Percentiles rank a stretch among this genome's conserved stretches.
phyloP scores from a whole-genome alignment of 2,797 vertebrate species.

The Tympanoctomys barrerae region DNA sequence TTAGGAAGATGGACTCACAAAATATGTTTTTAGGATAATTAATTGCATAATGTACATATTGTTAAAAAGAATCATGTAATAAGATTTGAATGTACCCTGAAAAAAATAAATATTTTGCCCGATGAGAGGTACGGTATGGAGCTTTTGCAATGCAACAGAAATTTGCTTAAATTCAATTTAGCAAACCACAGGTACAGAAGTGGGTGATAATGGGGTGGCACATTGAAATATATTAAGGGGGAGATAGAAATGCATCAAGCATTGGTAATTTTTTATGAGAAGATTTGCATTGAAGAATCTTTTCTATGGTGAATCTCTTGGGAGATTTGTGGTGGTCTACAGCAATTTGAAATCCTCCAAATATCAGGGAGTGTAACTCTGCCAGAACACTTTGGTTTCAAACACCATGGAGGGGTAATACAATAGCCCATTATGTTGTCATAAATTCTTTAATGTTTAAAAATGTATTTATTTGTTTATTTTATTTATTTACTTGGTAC shows the following conservation, averaged over 20 bases:
- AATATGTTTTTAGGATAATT: background rate
- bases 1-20: background rate
- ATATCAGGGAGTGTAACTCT: background rate
- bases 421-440: background rate
- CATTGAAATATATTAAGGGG: background rate
- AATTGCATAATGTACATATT: background rate
- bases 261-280: background rate
- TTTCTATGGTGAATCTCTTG: background rate
- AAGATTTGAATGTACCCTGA: background rate
- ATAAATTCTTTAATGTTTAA: background rate
- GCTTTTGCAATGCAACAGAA: background rate
- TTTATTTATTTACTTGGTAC: too few relatives aligned
- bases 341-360: constrained; percentile 1
- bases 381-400: background rate
- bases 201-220: background rate
- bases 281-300: background rate
- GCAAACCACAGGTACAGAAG: background rate
- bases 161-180: background rate
- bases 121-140: background rate
- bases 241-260: background rate
- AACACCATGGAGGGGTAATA: background rate
- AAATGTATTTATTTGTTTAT: too few relatives aligned
- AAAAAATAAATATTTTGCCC: background rate
- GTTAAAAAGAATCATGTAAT: background rate
- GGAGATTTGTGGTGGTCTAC: background rate